Evolutionary conservation across 2,797 vertebrate species (phyloP).

Genomic region (Rachycentron canadum): DNA sequence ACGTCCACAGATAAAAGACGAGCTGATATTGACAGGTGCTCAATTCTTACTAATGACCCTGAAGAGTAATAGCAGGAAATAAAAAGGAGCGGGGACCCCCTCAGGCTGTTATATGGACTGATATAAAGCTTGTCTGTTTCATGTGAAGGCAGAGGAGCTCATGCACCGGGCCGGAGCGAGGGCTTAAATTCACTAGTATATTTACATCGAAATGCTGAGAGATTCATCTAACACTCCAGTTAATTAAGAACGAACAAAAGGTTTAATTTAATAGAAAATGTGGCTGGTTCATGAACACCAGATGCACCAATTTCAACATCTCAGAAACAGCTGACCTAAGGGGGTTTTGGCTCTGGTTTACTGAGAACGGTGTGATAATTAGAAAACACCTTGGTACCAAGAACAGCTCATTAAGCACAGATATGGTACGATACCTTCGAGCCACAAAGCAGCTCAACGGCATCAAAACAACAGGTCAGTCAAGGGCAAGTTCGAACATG

Average conservation of each 20-base stretch:
- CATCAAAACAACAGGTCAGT: neutral
- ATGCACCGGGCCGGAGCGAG: neutral
- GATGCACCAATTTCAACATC: slow-evolving; percentile 2
- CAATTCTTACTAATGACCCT: slow-evolving; percentile 13
- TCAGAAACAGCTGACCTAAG: neutral
- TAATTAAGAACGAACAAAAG: neutral
- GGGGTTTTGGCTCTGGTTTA: neutral
- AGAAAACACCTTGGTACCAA: neutral
- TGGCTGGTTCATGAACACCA: slow-evolving; percentile 22
- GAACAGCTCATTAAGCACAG: slow-evolving; percentile 4
- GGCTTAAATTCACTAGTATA: neutral
- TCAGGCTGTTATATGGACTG: neutral
- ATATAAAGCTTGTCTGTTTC: slow-evolving; percentile 13
- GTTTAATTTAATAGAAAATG: slow-evolving; percentile 4
- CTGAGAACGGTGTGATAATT: slow-evolving; percentile 4
- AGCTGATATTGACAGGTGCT: slow-evolving; percentile 12
- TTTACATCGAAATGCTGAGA: neutral
- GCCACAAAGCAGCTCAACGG: too few species aligned
- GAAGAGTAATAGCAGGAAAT: slow-evolving; percentile 32
- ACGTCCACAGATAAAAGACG: slow-evolving; percentile 45
- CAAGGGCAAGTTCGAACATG: neutral
- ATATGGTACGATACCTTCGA: neutral
- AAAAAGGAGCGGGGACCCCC: slow-evolving; percentile 13
- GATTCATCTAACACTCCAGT: neutral
- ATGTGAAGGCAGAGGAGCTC: neutral